phyloP scores from a whole-genome alignment of 2,888 invertebrate species.

The Cloeon dipterum region DNA sequence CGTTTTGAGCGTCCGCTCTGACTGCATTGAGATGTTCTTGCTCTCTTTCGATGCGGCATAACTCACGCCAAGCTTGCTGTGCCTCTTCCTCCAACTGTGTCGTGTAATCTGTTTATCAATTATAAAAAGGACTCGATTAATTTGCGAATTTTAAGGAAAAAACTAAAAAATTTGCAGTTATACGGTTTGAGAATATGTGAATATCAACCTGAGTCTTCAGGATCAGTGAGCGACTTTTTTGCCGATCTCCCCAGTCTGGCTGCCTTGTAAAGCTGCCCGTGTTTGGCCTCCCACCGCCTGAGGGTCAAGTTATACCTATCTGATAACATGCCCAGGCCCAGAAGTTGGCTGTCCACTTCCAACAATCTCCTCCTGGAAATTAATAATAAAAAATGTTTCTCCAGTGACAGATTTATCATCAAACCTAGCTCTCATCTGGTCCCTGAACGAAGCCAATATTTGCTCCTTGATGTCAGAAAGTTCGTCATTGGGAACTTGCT shows the following conservation, averaged over 20 bases:
- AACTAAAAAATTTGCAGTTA: neutral
- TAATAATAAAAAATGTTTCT: too few species aligned
- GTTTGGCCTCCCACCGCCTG: conserved; percentile 69
- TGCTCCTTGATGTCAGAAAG: conserved; percentile 40
- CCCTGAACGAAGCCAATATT: conserved; percentile 71
- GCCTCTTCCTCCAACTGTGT: conserved; percentile 24
- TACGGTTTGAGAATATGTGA: neutral
- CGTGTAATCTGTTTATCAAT: too few species aligned
- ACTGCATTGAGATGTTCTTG: conserved; percentile 58
- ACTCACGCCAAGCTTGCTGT: conserved; percentile 62
- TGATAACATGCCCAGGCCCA: conserved; percentile 69
- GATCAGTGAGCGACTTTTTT: conserved; percentile 9
- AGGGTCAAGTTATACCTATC: conserved; percentile 75
- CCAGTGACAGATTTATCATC: too few species aligned
- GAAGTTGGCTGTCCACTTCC: conserved; percentile 72
- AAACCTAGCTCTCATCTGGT: conserved; percentile 75
- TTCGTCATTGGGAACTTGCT: too few species aligned
- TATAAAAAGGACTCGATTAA: too few species aligned
- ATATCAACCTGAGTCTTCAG: conserved; percentile 12
- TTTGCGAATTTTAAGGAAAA: neutral
- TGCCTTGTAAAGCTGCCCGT: conserved; percentile 46
- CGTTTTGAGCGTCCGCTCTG: conserved; percentile 51
- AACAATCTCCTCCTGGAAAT: conserved; percentile 41
- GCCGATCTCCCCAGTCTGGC: conserved; percentile 12
- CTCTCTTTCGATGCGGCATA: conserved; percentile 65